Base-by-base conservation (phyloP, 2,113 vertebrate species). In the Python bivittatus region DNA sequence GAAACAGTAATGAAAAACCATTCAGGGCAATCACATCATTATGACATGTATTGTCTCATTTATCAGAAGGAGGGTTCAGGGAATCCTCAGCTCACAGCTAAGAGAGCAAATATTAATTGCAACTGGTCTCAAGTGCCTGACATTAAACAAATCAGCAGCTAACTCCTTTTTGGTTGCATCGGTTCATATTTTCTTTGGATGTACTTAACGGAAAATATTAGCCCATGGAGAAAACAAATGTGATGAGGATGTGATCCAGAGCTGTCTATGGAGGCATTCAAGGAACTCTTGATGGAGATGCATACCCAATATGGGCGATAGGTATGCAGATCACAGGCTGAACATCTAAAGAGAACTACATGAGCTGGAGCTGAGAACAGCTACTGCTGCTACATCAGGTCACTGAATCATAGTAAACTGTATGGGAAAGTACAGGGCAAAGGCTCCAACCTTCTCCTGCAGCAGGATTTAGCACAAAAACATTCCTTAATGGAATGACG, bases 141-240 rank as follows among this genome's bases (percentile, higher is more conserved):
- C 10, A 54, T 72, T 88, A 44, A 53, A 22, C 91, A 64, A 52
- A 23, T 57, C 15, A 11, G 8, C 7, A 23, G 3, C 38, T 84
- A 86, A 15, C 79, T 91, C 56, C 29, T 72, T 54, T 0, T 0
- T 42, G 91, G 91, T 52, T 11, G 22, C 61, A 58, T 15, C 11
- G 23, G 0, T 8, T 48, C 85, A 8, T 79, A 15, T 93, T 94
- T 94, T 90, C 93, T 94, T 93, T 95, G 94, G 96, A 94, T 89
- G 42, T 20, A 83, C 42, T 0, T 0, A 88, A 68, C 57, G 95
- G 96, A 97, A 97, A 97, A 94, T 96, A 94, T 95, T 90, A 96
- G n/a, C 52, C 90, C 6, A 2, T 7, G n/a, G 86, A 88, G n/a
- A 53, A 92, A 95, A 88, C 86, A 90, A 85, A 85, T 0, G 0